phyloP scores from a whole-genome alignment of 2,113 vertebrate genomes.

The Solenodon paradoxus region DNA sequence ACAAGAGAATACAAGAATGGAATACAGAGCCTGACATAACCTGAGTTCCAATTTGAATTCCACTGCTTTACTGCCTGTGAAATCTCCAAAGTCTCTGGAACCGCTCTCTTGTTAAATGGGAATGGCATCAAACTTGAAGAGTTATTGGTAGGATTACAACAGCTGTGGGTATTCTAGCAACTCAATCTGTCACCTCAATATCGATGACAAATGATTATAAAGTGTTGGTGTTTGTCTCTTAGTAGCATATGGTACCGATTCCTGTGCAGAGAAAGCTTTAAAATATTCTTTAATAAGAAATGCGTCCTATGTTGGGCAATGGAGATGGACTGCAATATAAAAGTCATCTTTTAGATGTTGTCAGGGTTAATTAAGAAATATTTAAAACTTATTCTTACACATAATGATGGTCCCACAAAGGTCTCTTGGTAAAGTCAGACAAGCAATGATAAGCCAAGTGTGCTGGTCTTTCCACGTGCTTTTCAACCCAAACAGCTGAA shows the following conservation, averaged over 20 bases:
- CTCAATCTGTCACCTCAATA: background rate
- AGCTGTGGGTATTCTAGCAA: background rate
- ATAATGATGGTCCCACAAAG: conserved; percentile 83
- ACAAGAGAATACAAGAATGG: background rate
- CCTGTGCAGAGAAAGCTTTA: background rate
- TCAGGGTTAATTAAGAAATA: background rate
- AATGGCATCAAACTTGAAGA: background rate
- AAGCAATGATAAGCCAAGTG: conserved; percentile 79
- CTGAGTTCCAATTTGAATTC: background rate
- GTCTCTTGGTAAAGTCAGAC: conserved; percentile 81
- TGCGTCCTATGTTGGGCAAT: rapidly evolving
- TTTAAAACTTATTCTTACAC: conserved; percentile 76
- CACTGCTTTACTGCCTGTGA: background rate
- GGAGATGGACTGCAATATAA: background rate
- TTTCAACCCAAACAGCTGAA: conserved; percentile 84
- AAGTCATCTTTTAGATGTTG: background rate
- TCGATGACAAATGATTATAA: background rate
- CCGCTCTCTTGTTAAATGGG: background rate
- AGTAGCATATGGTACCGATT: background rate
- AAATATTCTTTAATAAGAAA: background rate
- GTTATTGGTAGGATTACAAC: background rate
- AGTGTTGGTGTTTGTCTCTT: background rate
- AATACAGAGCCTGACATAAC: background rate
- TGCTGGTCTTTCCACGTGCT: conserved; percentile 78
- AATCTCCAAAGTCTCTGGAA: background rate